Conservation (phyloP, 2,888 invertebrate species). For the Ctena decussata region DNA sequence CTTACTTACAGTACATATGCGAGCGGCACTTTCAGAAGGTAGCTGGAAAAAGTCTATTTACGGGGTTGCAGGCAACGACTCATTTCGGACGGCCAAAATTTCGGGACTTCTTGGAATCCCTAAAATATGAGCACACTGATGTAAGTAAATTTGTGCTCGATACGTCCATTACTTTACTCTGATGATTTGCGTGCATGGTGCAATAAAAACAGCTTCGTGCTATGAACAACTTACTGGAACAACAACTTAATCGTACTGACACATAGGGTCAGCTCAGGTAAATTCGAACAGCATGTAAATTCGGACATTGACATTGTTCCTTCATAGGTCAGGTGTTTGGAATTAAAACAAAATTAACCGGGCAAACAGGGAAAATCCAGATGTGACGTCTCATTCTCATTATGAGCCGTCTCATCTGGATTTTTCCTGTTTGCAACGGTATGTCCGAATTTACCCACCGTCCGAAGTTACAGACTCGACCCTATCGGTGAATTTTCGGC, state of each 20-base stretch:
- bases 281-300: background rate
- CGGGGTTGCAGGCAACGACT: conserved; percentile 89
- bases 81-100: conserved; percentile 90
- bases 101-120: conserved; percentile 88
- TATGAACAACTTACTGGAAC: background rate
- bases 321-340: too few relatives aligned
- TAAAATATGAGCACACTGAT: conserved; percentile 87
- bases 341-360: too few relatives aligned
- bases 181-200: background rate
- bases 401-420: too few relatives aligned
- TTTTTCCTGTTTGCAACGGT: too few relatives aligned
- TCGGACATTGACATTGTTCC: too few relatives aligned
- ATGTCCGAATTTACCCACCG: too few relatives aligned
- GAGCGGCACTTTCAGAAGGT: conserved; percentile 90
- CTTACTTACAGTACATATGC: conserved; percentile 88
- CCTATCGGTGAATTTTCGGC: too few relatives aligned
- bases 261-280: background rate
- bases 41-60: conserved; percentile 89
- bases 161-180: background rate
- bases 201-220: background rate
- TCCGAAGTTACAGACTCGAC: too few relatives aligned
- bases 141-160: too few relatives aligned
- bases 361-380: too few relatives aligned
- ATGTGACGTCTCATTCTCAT: too few relatives aligned
- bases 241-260: background rate